Base-by-base conservation (phyloP, 2,888 invertebrate species). In the Drosophila macrothrix region DNA sequence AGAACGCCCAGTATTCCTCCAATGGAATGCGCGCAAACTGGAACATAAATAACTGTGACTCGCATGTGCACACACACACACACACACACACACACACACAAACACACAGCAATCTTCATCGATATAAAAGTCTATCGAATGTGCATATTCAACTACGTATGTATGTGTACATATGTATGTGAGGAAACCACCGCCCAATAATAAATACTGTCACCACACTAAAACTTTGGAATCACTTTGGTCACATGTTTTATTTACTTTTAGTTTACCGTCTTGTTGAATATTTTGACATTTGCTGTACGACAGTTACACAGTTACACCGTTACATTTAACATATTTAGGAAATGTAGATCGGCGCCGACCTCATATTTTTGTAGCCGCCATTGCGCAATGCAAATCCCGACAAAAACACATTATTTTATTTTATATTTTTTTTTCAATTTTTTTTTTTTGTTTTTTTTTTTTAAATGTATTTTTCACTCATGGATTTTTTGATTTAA, bases 161-260 rank as follows among this genome's bases (percentile, higher is more conserved):
- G 35, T 39, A 33, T 53, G 28, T 61, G 28, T 61, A 55, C 41
- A 37, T 74, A 64, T 61, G 71, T 76, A 76, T 72, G 67, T 66
- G 62, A 79, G 69, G 49, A 78, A 76, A 80, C 81, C 81, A 78
- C 78, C 78, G 78, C 78, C 77, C 78, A 67, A 73, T 55, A 67
- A 73, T 55, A 69, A 73, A 73, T 69, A 82, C 68, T 66, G 73
- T 73, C 61, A 77, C 50, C 67, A 73, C 54, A 67, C 39, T 56
- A 46, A 25, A 33, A 54, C 35, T 49, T 67, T 54, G 31, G 7
- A 63, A 67, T 73, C 60, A 49, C 31, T 65, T 52, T 80, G 54
- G 66, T 31, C 19, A 35, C 61, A 64, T 54, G 49, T 58, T 65
- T 67, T 41, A 63, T 62, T 75, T 63, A 72, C 50, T 41, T 69